Base-by-base conservation (phyloP, 2,113 vertebrate genomes). In the Sisor rabdophorus region DNA sequence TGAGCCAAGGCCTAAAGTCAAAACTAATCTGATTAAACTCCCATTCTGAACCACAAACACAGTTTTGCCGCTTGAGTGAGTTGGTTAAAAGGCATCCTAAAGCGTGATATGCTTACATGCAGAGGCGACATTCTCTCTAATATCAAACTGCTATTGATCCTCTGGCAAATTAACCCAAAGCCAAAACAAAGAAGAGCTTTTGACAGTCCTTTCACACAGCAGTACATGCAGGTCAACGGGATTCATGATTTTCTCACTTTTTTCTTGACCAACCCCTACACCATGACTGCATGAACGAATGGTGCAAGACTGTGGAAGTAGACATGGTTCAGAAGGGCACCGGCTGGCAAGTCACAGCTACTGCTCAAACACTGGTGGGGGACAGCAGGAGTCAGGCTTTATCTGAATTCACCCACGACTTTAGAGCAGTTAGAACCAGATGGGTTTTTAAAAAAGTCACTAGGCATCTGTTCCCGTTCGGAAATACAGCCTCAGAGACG, bases 1-100 rank as follows among this genome's bases (percentile, higher is more conserved):
- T 85, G 85, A 88, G 89, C 89, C 89, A 90, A 88, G 88, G 85
- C 86, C 88, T 84, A 79, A 75, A 83, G 87, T 87, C 85, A 71
- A 72, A 86, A 82, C 87, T 89, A 87, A 90, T 90, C 89, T 86
- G 87, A 91, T 91, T 90, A 88, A 81, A 88, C 86, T 90, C 88
- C 87, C 87, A 89, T 91, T 88, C 88, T 87, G 87, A 89, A 88
- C 86, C 85, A 89, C 89, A 86, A 89, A 90, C 88, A 90, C 85
- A 87, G 88, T 89, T 89, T 90, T 89, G 81, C 84, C 85, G 88
- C 89, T 87, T 52, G 79, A 87, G 84, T 86, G 82, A 90, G 84
- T 87, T 81, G 83, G 89, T 90, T 88, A 88, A 89, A 82, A 89
- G 80, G 84, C 85, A 78, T 88, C 86, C 86, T 80, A 83, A 89